A percentile compares a stretch with the other conserved stretches of the same genome.
Conservation (phyloP, 2,113 vertebrate species). For the Oophaga pumilio region DNA sequence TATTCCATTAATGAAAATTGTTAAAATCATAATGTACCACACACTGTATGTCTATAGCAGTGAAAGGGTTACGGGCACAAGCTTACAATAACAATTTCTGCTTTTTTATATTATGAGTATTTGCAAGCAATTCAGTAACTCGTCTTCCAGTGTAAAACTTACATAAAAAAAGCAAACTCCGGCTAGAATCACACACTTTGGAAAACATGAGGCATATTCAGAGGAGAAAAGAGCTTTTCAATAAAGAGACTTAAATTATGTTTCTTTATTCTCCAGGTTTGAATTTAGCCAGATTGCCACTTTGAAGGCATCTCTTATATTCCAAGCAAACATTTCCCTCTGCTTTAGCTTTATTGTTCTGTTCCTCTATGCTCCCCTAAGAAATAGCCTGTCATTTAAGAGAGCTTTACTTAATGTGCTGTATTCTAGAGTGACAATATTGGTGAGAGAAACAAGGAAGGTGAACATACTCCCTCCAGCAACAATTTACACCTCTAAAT, state of each 20-base stretch:
- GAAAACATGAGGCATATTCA: not conserved
- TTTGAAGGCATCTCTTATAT: conserved; percentile 41
- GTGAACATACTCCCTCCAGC: conserved; percentile 52
- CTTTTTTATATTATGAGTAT: not conserved
- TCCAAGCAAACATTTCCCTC: conserved; percentile 44
- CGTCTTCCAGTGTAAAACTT: not conserved
- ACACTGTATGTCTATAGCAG: too few relatives aligned
- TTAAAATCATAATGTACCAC: too few relatives aligned
- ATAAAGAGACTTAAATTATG: conserved; percentile 43
- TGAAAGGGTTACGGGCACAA: not conserved
- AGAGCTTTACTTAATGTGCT: conserved; percentile 53
- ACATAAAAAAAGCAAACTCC: conserved; percentile 8
- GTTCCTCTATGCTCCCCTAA: conserved; percentile 51
- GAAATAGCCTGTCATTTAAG: conserved; percentile 59
- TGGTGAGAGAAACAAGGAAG: conserved; percentile 52
- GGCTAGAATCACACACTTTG: not conserved
- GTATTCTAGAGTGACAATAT: conserved; percentile 54
- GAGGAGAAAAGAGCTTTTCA: conserved; percentile 4
- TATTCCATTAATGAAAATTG: too few relatives aligned
- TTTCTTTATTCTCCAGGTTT: conserved; percentile 31
- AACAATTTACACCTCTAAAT: conserved; percentile 57
- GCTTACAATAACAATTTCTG: not conserved
- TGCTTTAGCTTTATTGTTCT: conserved; percentile 52
- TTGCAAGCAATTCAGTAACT: not conserved
- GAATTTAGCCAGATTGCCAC: conserved; percentile 31